Percentiles rank a stretch among this genome's conserved stretches.
These are phyloP conservation scores for Empis stercorea DNA, from an alignment of 2,888 invertebrate species.

Conservation along the genomic window DNA sequence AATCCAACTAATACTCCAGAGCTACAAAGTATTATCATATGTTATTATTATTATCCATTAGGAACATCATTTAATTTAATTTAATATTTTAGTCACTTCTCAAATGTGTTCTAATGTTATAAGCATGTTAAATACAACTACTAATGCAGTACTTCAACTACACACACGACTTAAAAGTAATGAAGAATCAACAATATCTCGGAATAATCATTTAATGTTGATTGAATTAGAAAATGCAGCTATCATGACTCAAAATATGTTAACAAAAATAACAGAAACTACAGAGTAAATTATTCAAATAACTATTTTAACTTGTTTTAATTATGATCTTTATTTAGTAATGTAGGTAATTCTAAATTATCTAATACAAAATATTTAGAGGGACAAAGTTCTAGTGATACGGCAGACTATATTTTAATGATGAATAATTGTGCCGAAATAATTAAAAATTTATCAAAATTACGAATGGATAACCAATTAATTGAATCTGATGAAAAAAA, in stretches of 20 bases:
- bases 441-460: constrained; percentile 34
- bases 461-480: neutral
- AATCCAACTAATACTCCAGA: constrained; percentile 18
- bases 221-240: constrained; percentile 38
- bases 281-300: too few relatives aligned
- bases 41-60: too few relatives aligned
- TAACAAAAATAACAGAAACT: constrained; percentile 31
- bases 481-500: too few relatives aligned
- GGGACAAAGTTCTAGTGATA: too few relatives aligned
- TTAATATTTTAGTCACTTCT: constrained; percentile 41
- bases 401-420: constrained; percentile 37
- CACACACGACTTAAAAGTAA: constrained; percentile 34
- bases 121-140: constrained; percentile 38
- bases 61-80: constrained; percentile 4
- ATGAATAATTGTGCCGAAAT: constrained; percentile 52
- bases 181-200: constrained; percentile 23
- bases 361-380: too few relatives aligned
- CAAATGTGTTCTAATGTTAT: constrained; percentile 49
- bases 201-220: constrained; percentile 26
- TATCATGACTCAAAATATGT: constrained; percentile 37
- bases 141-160: constrained; percentile 34
- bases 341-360: constrained; percentile 9
- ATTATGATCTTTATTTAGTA: too few relatives aligned
- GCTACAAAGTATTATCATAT: neutral
- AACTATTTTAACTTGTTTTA: too few relatives aligned